Evolutionary conservation across 1,140 invertebrate genomes (phyloP).

Genomic region (Lucilia cuprina): DNA sequence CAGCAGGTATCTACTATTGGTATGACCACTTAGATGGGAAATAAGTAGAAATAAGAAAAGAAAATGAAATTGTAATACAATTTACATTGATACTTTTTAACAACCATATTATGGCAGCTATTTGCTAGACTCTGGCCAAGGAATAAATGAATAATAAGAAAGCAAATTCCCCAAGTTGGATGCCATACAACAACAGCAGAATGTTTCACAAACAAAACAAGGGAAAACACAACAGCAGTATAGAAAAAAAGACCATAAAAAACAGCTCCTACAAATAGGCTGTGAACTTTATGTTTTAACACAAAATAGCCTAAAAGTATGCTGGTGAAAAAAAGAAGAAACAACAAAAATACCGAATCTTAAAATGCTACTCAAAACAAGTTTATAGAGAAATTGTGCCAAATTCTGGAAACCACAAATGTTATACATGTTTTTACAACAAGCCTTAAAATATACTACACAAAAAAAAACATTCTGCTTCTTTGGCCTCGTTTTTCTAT

Average conservation of each 20-base stretch:
- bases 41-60: too few species aligned
- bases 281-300: neutral
- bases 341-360: neutral
- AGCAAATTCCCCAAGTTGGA: neutral
- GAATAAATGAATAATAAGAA: neutral
- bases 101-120: neutral
- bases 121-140: neutral
- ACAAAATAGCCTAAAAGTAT: neutral
- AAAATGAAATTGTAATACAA: neutral
- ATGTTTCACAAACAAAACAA: neutral
- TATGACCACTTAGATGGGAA: too few species aligned
- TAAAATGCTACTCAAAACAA: neutral
- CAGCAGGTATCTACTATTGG: too few species aligned
- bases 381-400: neutral
- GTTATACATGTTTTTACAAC: neutral
- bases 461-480: neutral
- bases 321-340: neutral
- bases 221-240: neutral
- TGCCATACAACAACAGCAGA: neutral
- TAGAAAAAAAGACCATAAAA: neutral
- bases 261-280: neutral
- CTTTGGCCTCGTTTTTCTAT: neutral
- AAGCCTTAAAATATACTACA: neutral
- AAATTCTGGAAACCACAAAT: neutral
- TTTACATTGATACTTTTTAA: neutral